Evolutionary conservation across 2,888 invertebrate species (phyloP).

Genomic region (Galerucella nymphaeae): DNA sequence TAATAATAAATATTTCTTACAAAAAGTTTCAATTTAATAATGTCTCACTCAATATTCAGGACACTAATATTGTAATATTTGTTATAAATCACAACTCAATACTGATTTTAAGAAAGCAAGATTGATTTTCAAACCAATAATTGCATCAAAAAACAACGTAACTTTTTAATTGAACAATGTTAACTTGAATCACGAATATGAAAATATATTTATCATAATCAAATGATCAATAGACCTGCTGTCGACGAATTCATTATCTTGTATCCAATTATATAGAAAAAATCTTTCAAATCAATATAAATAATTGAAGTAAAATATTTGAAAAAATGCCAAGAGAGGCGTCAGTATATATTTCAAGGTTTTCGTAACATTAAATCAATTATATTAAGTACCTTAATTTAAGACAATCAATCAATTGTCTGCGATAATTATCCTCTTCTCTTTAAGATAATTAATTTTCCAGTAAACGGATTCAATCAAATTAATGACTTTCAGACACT

Average conservation of each 20-base stretch:
- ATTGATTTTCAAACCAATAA: background rate
- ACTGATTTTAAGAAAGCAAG: too few relatives aligned
- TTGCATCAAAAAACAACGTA: background rate
- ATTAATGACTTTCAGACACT: background rate
- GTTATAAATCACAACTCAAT: too few relatives aligned
- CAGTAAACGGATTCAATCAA: constrained; percentile 19
- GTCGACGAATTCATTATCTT: constrained; percentile 5
- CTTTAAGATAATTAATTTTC: constrained; percentile 32
- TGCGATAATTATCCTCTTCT: constrained; percentile 45
- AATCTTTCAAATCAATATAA: constrained; percentile 4
- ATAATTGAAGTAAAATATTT: constrained; percentile 5
- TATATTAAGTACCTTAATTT: constrained; percentile 35
- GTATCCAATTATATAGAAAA: background rate
- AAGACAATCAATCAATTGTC: constrained; percentile 49
- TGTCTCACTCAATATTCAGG: too few relatives aligned
- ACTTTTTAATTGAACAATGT: background rate
- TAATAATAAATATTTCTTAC: background rate
- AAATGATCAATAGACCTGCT: background rate
- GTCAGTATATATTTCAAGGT: constrained; percentile 31
- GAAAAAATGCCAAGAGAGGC: background rate
- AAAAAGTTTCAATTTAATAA: too few relatives aligned
- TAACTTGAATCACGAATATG: background rate
- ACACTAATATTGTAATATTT: too few relatives aligned
- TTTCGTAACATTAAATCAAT: constrained; percentile 34
- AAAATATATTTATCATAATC: constrained; percentile 3